Evolutionary conservation across 1,140 invertebrate genomes (phyloP).

Genomic region (Rhyacophila brunnea): DNA sequence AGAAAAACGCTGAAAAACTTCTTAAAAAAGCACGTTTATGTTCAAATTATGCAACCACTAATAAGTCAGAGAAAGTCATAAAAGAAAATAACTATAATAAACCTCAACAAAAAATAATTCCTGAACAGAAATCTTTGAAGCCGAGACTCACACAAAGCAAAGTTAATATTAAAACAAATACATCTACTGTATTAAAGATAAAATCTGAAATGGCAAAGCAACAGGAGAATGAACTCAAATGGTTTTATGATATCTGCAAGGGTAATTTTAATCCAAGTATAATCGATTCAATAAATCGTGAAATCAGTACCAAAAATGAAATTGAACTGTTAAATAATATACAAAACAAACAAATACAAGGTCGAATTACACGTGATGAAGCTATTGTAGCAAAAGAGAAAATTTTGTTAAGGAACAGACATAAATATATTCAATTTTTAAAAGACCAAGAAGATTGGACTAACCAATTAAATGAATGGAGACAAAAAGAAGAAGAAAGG

Average conservation of each 20-base stretch:
- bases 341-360: constrained; percentile 56
- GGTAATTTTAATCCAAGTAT: constrained; percentile 45
- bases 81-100: constrained; percentile 38
- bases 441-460: constrained; percentile 50
- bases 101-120: constrained; percentile 36
- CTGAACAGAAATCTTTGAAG: background rate
- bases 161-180: constrained; percentile 48
- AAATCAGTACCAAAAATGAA: constrained; percentile 47
- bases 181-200: constrained; percentile 50
- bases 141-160: constrained; percentile 33
- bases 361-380: constrained; percentile 57
- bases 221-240: constrained; percentile 53
- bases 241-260: constrained; percentile 50
- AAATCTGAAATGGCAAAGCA: constrained; percentile 47
- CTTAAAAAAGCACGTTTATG: constrained; percentile 41
- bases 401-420: constrained; percentile 48
- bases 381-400: constrained; percentile 55
- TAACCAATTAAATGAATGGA: constrained; percentile 53
- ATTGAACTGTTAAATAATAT: constrained; percentile 51
- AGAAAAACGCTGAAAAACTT: constrained; percentile 46
- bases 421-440: constrained; percentile 51
- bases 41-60: constrained; percentile 33
- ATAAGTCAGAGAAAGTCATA: constrained; percentile 40
- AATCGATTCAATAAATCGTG: constrained; percentile 46
- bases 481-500: constrained; percentile 46